These are phyloP conservation scores for Pachyrhynchus sulphureomaculatus DNA, from an alignment of 1,140 invertebrate species.

Conservation along the genomic window DNA sequence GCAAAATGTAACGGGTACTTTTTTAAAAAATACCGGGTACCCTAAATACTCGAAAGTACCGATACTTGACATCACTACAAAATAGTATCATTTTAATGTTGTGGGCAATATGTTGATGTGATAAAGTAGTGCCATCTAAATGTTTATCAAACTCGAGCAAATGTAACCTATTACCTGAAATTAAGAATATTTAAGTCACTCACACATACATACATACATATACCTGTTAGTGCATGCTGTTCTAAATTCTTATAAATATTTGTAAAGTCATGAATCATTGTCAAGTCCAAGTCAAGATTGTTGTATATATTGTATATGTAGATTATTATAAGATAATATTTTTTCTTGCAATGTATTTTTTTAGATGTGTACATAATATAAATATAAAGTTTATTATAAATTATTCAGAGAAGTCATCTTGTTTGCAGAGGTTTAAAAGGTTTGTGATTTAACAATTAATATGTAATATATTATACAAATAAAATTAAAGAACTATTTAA, in stretches of 20 bases:
- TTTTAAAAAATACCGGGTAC: too few species aligned
- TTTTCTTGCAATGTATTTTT: slow-evolving; percentile 52
- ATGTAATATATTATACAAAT: too few species aligned
- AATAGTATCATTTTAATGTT: too few species aligned
- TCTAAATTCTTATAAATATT: slow-evolving; percentile 8
- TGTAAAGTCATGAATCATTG: slow-evolving; percentile 38
- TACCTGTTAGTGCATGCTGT: slow-evolving; percentile 5
- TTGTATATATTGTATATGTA: slow-evolving; percentile 51
- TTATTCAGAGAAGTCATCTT: slow-evolving; percentile 5
- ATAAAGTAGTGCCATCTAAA: background rate
- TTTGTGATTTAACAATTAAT: slow-evolving; percentile 12
- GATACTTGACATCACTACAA: too few species aligned
- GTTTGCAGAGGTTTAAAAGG: background rate
- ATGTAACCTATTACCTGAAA: background rate
- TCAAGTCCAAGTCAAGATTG: slow-evolving; percentile 41
- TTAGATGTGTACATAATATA: slow-evolving; percentile 46
- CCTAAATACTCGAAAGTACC: too few species aligned
- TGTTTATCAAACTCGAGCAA: slow-evolving; percentile 3
- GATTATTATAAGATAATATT: slow-evolving; percentile 49
- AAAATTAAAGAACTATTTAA: too few species aligned
- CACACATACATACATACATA: too few species aligned
- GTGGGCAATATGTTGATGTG: too few species aligned
- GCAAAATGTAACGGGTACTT: too few species aligned
- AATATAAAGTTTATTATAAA: slow-evolving; percentile 15
- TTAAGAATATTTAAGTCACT: background rate